phyloP scores from a whole-genome alignment of 2,113 vertebrate species.

The Corythoichthys haematopterus region DNA sequence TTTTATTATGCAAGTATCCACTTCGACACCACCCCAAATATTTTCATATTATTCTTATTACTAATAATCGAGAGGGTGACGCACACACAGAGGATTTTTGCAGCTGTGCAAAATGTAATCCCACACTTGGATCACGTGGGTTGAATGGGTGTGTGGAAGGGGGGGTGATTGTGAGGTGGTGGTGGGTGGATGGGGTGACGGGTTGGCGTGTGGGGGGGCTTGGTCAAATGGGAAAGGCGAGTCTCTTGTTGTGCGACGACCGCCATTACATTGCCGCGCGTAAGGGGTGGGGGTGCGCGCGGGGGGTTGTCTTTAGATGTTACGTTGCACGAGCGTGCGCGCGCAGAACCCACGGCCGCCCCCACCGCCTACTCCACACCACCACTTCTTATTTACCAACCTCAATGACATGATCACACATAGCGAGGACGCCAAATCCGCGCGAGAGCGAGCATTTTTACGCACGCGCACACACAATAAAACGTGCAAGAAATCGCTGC shows the following conservation, averaged over 20 bases:
- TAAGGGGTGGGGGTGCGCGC: constrained; percentile 63
- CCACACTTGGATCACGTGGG: constrained; percentile 13
- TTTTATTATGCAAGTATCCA: constrained; percentile 43
- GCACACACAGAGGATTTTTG: neutral
- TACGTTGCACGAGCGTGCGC: constrained; percentile 30
- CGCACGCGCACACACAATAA: neutral
- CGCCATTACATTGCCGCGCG: constrained; percentile 76
- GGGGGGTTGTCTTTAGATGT: constrained; percentile 43
- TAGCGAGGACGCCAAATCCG: neutral
- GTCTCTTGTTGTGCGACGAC: constrained; percentile 63
- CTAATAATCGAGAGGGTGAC: constrained; percentile 2
- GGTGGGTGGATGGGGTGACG: neutral
- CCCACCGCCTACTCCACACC: constrained; percentile 3
- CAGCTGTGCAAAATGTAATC: constrained; percentile 3
- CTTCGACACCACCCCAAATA: neutral
- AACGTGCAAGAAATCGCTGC: constrained; percentile 3
- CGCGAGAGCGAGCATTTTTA: constrained; percentile 1
- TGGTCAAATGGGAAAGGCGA: constrained; percentile 71
- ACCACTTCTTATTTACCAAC: constrained; percentile 39
- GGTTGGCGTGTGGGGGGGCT: constrained; percentile 33
- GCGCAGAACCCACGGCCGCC: constrained; percentile 42
- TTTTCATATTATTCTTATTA: neutral
- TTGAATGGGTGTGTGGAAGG: constrained; percentile 49
- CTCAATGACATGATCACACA: constrained; percentile 7
- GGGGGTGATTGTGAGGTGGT: constrained; percentile 35